These are phyloP conservation scores for Zhuqinia jingwanae DNA, from an alignment of 2,888 invertebrate genomes.

Conservation along the genomic window DNA sequence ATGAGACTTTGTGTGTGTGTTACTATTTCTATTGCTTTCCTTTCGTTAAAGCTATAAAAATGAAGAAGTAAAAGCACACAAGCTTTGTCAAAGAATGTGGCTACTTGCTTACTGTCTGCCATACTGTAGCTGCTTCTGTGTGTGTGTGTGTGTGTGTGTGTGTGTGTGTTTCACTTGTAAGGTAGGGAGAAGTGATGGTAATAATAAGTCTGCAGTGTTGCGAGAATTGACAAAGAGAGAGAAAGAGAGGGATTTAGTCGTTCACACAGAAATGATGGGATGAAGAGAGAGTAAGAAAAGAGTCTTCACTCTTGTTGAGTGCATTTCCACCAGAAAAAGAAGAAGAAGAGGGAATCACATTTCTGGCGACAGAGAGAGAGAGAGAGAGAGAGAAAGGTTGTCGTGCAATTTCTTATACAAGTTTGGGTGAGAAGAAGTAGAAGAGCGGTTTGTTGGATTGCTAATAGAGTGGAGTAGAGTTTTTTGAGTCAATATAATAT, in stretches of 20 bases:
- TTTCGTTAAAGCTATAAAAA: neutral
- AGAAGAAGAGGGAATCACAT: constrained; percentile 22
- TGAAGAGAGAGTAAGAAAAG: constrained; percentile 25
- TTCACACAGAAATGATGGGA: constrained; percentile 34
- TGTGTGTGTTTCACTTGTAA: no score
- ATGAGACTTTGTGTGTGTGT: no score
- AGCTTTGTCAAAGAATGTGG: no score
- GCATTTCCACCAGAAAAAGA: neutral
- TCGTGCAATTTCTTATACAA: no score
- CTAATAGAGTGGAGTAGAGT: neutral
- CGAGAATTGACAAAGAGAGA: constrained; percentile 16
- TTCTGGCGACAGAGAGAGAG: no score
- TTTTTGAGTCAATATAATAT: neutral
- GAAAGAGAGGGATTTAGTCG: constrained; percentile 33
- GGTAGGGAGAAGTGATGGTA: neutral
- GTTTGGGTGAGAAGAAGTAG: neutral
- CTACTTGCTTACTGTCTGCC: no score
- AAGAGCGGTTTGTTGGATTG: neutral
- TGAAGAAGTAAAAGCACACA: constrained; percentile 5
- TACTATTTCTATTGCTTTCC: neutral
- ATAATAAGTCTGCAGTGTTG: neutral
- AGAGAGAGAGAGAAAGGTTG: no score
- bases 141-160: no score
- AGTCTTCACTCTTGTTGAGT: neutral
- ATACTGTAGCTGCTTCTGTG: neutral